phyloP scores from a whole-genome alignment of 2,797 vertebrate species.

The Naso thynnoides region DNA sequence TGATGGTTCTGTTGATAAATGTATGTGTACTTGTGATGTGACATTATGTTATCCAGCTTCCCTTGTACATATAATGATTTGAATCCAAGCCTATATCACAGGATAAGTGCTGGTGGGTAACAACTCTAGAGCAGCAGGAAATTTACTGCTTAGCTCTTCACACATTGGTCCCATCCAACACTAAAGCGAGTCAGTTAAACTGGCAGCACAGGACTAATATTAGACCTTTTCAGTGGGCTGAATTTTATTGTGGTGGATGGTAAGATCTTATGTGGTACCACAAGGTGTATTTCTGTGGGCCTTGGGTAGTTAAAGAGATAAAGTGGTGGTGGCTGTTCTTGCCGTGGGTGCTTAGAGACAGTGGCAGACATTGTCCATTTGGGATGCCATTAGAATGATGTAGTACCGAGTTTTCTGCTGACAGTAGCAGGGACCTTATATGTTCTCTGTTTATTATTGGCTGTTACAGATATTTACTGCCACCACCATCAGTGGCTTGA shows the following conservation, averaged over 20 bases:
- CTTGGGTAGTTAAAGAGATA: slow-evolving; percentile 70
- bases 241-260: slow-evolving; percentile 51
- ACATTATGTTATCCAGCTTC: background rate
- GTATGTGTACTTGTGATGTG: background rate
- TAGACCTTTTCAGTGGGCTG: slow-evolving; percentile 48
- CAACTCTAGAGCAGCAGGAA: slow-evolving; percentile 16
- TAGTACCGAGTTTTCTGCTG: slow-evolving; percentile 71
- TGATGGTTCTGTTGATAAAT: background rate
- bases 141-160: slow-evolving; percentile 45
- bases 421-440: slow-evolving; percentile 70
- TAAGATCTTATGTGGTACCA: slow-evolving; percentile 53
- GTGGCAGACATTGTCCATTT: slow-evolving; percentile 71
- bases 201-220: slow-evolving; percentile 59
- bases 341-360: slow-evolving; percentile 59
- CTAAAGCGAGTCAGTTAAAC: slow-evolving; percentile 55
- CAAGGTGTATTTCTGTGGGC: slow-evolving; percentile 59
- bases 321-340: slow-evolving; percentile 56
- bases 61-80: slow-evolving; percentile 15
- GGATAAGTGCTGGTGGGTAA: slow-evolving; percentile 24
- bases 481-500: slow-evolving; percentile 61
- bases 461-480: slow-evolving; percentile 80
- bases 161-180: slow-evolving; percentile 34
- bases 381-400: slow-evolving; percentile 77
- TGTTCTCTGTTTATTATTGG: slow-evolving; percentile 76
- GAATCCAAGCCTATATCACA: slow-evolving; percentile 6